A percentile compares a stretch with the other conserved stretches of the same genome.
These are phyloP conservation scores for Watersipora subatra DNA, from an alignment of 1,140 invertebrate genomes.

Conservation along the genomic window DNA sequence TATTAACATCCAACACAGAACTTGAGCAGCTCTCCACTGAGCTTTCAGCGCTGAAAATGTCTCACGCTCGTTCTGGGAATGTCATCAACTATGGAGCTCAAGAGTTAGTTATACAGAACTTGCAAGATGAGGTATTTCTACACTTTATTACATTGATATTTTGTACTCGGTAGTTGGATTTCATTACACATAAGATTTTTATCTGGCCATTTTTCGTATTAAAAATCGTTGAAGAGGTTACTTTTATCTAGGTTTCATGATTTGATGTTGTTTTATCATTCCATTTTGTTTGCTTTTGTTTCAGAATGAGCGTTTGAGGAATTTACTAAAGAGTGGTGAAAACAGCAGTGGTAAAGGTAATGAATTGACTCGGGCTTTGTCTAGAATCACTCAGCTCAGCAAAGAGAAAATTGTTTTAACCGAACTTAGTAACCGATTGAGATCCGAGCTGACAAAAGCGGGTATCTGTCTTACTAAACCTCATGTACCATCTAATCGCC, in stretches of 20 bases:
- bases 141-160: too few relatives aligned
- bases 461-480: constrained; percentile 13
- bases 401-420: constrained; percentile 34
- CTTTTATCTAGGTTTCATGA: too few relatives aligned
- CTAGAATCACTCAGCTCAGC: constrained; percentile 25
- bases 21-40: background rate
- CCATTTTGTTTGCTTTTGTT: too few relatives aligned
- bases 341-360: background rate
- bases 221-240: too few relatives aligned
- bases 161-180: too few relatives aligned
- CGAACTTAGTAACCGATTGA: constrained; percentile 32
- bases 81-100: constrained; percentile 10
- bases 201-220: too few relatives aligned
- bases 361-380: background rate
- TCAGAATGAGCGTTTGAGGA: background rate
- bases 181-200: too few relatives aligned
- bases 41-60: background rate
- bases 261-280: too few relatives aligned
- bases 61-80: background rate
- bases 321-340: background rate
- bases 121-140: constrained; percentile 38
- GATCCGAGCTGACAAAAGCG: constrained; percentile 27
- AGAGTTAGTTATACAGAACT: constrained; percentile 37
- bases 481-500: background rate
- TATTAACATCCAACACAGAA: constrained; percentile 32